Base-by-base conservation (phyloP, 2,888 invertebrate species). In the Stomorhina lunata region DNA sequence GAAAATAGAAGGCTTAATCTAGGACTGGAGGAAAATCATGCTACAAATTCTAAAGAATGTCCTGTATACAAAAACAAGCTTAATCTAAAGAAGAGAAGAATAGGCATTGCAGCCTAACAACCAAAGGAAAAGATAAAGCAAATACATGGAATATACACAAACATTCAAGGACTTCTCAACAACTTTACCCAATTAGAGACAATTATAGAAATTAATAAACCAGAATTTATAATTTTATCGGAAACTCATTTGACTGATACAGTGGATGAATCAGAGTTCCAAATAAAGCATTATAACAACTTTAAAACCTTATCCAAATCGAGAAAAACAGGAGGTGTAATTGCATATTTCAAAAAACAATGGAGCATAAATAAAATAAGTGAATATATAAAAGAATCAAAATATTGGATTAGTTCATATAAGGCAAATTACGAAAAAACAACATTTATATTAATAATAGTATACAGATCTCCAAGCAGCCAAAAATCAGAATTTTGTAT, bases 1-100 rank as follows among this genome's bases (percentile, higher is more conserved):
- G n/a, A n/a, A 10, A 59, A 72, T 17, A n/a, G 12, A 9, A 45
- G 45, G 22, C 20, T 59, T n/a, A 72, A 72, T 32, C n/a, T 72
- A n/a, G 72, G 40, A 15, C 15, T 59, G 5, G 43, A 71, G 57
- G 71, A 57, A 43, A 59, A 69, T 55, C 69, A 55, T 37, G 6
- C 12, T 12, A 55, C 57, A 12, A 15, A 29, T 25, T 10, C 22
- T 12, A 34, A 48, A 61, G 27, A 72, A 43, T 72, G 45, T 25
- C 63, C 73, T 17, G 37, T 61, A 2, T 73, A 73, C 6, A 3
- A 15, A 63, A 57, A 50, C 12, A 73, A 73, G 32, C 32, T 32
- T 32, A 32, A 32, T 6, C 32, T 32, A 32, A 45, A 43, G 55
- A 53, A 63, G 50, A 57, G 17, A 17, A 68, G 25, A n/a, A 53